Evolutionary conservation across 2,113 vertebrate genomes (phyloP), one percentile per base, ranked within the genome.

Genomic region (Alexandromys fortis): DNA sequence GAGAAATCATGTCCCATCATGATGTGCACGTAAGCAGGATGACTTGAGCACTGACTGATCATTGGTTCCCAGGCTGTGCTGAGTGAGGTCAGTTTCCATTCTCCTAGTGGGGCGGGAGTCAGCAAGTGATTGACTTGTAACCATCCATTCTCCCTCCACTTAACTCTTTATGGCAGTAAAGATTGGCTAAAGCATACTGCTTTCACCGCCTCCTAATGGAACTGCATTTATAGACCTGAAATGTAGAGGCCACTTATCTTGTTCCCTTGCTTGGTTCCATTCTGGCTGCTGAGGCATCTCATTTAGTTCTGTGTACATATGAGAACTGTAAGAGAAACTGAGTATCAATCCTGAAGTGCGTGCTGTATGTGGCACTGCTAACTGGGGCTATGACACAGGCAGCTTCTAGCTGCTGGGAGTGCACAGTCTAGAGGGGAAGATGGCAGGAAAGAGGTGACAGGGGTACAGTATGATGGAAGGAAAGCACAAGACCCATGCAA

Each of bases 281-380:
- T 58, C 76, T 83, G 70, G 33, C 68, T 38, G 35, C 78, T 47
- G 52, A 70, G 49, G 4, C 7, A 28, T 33, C 67, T 92, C 13
- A 0, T 47, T 55, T 79, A 14, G 88, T 3, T 65, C 45, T 21
- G 21, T 55, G 1, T 3, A 76, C 65, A 17, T 26, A 14, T 26
- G 42, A 82, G 30, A 86, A 83, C n/a, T 72, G 4, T n/a, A 49
- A 88, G 76, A 91, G 49, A 96, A 89, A 91, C 63, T 2, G 28
- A 63, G 7, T 28, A 16, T 42, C 19, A 33, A 17, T 10, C 52
- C 45, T 83, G 70, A 1, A 52, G 82, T 86, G 10, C 17, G 7
- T 22, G 42, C 11, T 22, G 6, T 75, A 42, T 22, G 6, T 47
- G 65, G n/a, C 1, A 49, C 12, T 4, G 1, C 38, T 9, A 13